Base-by-base conservation (phyloP, 64 coral and sea anemone genomes). In the Stichodactyla mertensii region DNA sequence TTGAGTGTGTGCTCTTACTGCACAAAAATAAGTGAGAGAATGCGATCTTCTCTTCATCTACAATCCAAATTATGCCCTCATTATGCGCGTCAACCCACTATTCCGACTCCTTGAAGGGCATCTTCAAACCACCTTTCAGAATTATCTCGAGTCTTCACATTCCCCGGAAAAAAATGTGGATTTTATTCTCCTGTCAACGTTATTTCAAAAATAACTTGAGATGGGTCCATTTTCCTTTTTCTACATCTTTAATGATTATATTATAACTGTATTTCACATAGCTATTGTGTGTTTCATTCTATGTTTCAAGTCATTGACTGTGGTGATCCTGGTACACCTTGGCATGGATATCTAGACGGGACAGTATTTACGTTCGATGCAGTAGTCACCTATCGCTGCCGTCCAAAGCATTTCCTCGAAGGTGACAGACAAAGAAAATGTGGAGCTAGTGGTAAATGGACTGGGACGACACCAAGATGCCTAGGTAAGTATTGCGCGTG, bases 271-370 rank as follows among this genome's bases (percentile, higher is more conserved):
- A 11, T 19, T 16, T 71, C 18, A 71, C 24, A 16, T 16, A 20
- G 7, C 24, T 16, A 19, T 71, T 71, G 36, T 80, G 24, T 45
- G 4, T 80, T 15, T 18, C 16, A 80, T 27, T 77, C 12, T 26
- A 13, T 27, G 13, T 64, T 77, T 82, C 4, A 51, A 97, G 94
- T 97, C 8, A 78, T 93, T 14, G 86, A 90, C 55, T 97, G 94
- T 10, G 91, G 94, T 20, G 85, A 97, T 61, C 94, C 94, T 62
- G 94, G 94, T 28, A 97, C 88, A 55, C 94, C 94, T 6, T 97
- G 90, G 90, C 87, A 89, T 55, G 94, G 91, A 52, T 97, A 78
- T 79, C 85, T 89, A 51, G 56, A 87, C 4, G 94, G 94, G 19
- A 67, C 88, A 1, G 86, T 84, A 28, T 97, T 97, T 16, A 86